These are phyloP conservation scores for Zaprionus bogoriensis DNA, from an alignment of 2,888 invertebrate species.

Conservation along the genomic window DNA sequence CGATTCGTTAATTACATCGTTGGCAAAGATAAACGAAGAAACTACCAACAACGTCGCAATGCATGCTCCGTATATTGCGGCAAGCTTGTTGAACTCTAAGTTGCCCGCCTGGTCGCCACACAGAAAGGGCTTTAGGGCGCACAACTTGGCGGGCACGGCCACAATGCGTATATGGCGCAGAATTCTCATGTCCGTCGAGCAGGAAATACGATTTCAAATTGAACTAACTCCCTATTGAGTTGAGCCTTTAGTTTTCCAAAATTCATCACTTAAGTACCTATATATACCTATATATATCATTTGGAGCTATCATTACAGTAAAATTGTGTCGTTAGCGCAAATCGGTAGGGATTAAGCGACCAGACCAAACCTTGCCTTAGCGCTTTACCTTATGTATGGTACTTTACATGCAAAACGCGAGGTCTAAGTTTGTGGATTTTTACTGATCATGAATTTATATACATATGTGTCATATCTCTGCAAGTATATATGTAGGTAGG, in stretches of 20 bases:
- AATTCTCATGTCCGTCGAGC: constrained; percentile 55
- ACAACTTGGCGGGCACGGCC: constrained; percentile 43
- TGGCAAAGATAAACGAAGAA: constrained; percentile 33
- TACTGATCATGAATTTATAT: no score
- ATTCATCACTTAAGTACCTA: neutral
- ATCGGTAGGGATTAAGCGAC: constrained; percentile 9
- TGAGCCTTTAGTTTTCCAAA: neutral
- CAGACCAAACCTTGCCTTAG: no score
- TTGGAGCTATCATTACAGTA: constrained; percentile 6
- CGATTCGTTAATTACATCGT: constrained; percentile 58
- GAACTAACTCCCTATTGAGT: neutral
- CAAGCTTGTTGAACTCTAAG: constrained; percentile 37
- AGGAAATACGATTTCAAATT: neutral
- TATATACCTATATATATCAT: no score
- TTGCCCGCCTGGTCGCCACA: constrained; percentile 26
- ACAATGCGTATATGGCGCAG: constrained; percentile 55
- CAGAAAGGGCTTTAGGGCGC: constrained; percentile 64
- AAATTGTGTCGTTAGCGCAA: constrained; percentile 21
- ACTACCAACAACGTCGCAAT: constrained; percentile 36
- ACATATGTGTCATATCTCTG: no score
- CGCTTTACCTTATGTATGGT: no score
- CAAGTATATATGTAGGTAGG: no score
- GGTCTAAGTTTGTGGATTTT: no score
- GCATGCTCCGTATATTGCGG: constrained; percentile 53
- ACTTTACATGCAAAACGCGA: no score